A percentile compares a stretch with the other conserved stretches of the same genome.
Evolutionary conservation across 37 sponge, comb jelly and placozoan genomes (phyloP).

Genomic region (Oscarella lobularis): DNA sequence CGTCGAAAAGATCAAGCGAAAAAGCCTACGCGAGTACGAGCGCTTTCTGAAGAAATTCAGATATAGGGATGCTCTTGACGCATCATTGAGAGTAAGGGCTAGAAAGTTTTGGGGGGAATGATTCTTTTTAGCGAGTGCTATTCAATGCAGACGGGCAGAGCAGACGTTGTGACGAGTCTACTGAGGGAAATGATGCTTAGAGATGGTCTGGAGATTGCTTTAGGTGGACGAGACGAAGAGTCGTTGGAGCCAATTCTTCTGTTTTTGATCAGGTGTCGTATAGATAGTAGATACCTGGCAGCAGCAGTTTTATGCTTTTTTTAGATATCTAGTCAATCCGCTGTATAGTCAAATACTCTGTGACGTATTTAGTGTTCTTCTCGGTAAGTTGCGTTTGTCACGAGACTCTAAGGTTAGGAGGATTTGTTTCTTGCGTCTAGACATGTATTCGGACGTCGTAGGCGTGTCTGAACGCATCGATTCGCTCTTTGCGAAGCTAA

Average conservation of each 20-base stretch:
- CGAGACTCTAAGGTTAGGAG: neutral
- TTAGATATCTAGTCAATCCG: constrained; percentile 34
- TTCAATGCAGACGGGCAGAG: neutral
- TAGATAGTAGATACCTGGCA: neutral
- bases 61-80: constrained; percentile 76
- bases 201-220: constrained; percentile 68
- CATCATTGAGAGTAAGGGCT: constrained; percentile 39
- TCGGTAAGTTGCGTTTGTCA: constrained; percentile 34
- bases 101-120: neutral
- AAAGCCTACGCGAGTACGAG: constrained; percentile 37
- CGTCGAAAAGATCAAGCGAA: constrained; percentile 11
- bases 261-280: constrained; percentile 34
- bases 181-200: constrained; percentile 81
- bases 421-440: constrained; percentile 9
- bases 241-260: constrained; percentile 68
- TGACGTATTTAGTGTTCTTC: constrained; percentile 37
- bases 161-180: constrained; percentile 51
- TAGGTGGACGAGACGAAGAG: constrained; percentile 65
- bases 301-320: neutral
- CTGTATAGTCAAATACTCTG: constrained; percentile 34
- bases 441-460: constrained; percentile 5
- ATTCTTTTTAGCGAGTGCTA: neutral
- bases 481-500: constrained; percentile 21
- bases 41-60: constrained; percentile 58
- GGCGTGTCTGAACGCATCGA: neutral